Conservation (phyloP, 2,888 invertebrate species). For the Oasisia sp. region DNA sequence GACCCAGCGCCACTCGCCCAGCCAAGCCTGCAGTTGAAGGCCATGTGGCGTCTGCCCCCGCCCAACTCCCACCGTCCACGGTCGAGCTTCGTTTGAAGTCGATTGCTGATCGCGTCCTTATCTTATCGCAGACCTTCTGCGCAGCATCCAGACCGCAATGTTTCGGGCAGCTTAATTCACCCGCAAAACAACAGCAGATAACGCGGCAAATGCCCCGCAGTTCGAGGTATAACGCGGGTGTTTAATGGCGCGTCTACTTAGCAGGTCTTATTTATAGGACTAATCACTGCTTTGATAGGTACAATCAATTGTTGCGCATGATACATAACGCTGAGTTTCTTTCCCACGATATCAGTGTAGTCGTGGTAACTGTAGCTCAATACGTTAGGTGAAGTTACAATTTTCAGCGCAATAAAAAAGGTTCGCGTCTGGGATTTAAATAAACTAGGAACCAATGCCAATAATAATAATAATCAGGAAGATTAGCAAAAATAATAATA, state of each 20-base stretch:
- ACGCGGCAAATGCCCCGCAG: not conserved
- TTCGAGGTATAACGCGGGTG: not conserved
- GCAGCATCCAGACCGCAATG: not conserved
- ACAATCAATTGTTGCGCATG: not conserved
- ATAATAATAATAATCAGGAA: too few relatives aligned
- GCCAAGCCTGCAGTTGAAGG: not conserved
- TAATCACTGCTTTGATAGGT: not conserved
- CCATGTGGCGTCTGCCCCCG: not conserved
- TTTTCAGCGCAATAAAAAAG: too few relatives aligned
- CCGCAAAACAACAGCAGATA: conserved; percentile 8
- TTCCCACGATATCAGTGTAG: not conserved
- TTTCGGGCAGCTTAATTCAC: conserved; percentile 12
- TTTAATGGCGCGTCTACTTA: conserved; percentile 4
- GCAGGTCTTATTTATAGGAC: not conserved
- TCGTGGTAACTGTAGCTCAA: not conserved
- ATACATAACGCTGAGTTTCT: not conserved
- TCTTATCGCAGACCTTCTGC: not conserved
- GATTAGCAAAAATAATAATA: too few relatives aligned
- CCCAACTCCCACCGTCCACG: not conserved
- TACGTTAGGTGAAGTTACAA: too few relatives aligned
- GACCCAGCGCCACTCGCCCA: not conserved
- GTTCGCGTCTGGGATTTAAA: too few relatives aligned
- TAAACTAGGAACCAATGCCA: too few relatives aligned
- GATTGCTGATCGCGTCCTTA: not conserved
- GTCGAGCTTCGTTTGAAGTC: conserved; percentile 11